These are phyloP conservation scores for Alethe castanea DNA, from an alignment of 2,113 vertebrate genomes.

Conservation along the genomic window DNA sequence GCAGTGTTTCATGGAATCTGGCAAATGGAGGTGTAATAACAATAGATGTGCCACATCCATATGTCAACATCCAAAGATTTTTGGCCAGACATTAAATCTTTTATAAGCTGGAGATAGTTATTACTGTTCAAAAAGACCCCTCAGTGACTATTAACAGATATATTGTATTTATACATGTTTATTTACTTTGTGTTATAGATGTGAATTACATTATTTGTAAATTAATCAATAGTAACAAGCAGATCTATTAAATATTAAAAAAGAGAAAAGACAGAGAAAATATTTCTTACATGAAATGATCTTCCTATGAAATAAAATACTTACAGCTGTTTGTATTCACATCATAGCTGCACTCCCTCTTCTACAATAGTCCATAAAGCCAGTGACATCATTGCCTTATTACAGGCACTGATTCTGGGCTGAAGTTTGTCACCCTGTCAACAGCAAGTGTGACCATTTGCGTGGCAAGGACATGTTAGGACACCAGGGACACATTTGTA, in stretches of 20 bases:
- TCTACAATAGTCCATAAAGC: background rate
- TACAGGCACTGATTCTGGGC: background rate
- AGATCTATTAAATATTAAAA: background rate
- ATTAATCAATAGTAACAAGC: background rate
- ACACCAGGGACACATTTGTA: constrained; percentile 23
- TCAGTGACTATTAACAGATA: background rate
- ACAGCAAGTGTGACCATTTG: background rate
- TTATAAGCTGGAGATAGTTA: background rate
- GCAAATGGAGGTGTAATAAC: background rate
- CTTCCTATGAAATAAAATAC: background rate
- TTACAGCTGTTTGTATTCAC: background rate
- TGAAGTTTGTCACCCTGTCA: constrained; percentile 27
- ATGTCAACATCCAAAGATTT: constrained; percentile 21
- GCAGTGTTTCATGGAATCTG: constrained; percentile 34
- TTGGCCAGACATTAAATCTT: background rate
- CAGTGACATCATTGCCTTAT: constrained; percentile 23
- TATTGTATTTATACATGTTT: background rate
- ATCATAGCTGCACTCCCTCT: background rate
- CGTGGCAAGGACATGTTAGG: constrained; percentile 28
- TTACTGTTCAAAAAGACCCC: background rate
- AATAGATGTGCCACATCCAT: background rate
- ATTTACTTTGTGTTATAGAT: background rate
- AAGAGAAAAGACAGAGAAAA: background rate
- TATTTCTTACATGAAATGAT: background rate
- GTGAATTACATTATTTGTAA: background rate